Evolutionary conservation across 2,888 invertebrate species (phyloP).

Genomic region (Stratiomys singularior): DNA sequence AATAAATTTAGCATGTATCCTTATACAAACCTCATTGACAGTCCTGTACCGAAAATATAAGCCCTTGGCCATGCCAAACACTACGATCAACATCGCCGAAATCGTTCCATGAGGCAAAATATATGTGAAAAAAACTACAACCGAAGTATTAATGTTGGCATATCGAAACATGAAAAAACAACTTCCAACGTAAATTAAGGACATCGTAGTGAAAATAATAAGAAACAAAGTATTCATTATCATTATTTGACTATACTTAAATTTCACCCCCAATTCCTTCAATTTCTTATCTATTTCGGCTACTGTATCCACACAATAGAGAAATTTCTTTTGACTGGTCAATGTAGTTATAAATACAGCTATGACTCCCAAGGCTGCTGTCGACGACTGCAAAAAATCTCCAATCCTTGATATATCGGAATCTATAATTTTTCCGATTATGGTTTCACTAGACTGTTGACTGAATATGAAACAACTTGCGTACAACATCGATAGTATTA

Average conservation of each 20-base stretch:
- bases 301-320: not conserved
- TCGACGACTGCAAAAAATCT: constrained; percentile 61
- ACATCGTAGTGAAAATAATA: not conserved
- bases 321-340: constrained; percentile 53
- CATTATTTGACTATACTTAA: constrained; percentile 1
- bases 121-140: not conserved
- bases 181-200: not conserved
- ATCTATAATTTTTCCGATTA: constrained; percentile 62
- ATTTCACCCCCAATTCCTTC: constrained; percentile 2
- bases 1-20: not conserved
- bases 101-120: constrained; percentile 7
- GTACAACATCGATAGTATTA: not conserved
- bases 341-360: constrained; percentile 54
- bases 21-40: constrained; percentile 11
- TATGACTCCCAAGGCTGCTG: constrained; percentile 60
- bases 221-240: not conserved
- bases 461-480: not conserved
- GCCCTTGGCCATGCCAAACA: not conserved
- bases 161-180: not conserved
- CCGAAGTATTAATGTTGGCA: not conserved
- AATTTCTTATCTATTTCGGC: not conserved
- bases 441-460: constrained; percentile 56
- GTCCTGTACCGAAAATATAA: not conserved
- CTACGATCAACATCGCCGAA: not conserved
- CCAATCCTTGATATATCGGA: constrained; percentile 61